Evolutionary conservation across 2,113 vertebrate species (phyloP).

Genomic region (Rhombomys opimus): DNA sequence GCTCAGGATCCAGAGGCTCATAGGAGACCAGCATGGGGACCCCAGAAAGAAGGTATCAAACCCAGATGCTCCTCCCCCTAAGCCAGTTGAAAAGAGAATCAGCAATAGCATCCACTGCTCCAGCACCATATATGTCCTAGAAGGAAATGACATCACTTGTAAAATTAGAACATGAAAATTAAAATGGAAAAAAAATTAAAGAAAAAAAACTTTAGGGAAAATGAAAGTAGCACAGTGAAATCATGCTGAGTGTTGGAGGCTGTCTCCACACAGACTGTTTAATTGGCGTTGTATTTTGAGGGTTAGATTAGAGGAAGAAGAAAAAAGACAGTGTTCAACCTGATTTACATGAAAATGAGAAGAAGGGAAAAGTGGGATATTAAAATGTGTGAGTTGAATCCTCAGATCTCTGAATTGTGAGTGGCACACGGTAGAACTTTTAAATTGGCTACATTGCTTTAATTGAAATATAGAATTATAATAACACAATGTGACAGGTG

Average conservation of each 20-base stretch:
- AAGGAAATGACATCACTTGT: not conserved
- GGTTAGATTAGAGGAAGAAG: constrained; percentile 76
- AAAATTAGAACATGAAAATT: constrained; percentile 61
- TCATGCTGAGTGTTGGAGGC: constrained; percentile 58
- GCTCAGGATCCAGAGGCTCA: not conserved
- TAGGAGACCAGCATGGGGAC: not conserved
- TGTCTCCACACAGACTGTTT: not conserved
- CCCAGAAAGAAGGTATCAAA: not conserved
- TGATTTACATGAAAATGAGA: constrained; percentile 83
- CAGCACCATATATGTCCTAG: not conserved
- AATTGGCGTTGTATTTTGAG: constrained; percentile 82
- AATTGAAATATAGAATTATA: constrained; percentile 75
- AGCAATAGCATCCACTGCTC: not conserved
- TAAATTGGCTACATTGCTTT: constrained; percentile 70
- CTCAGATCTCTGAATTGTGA: constrained; percentile 68
- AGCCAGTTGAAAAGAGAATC: not conserved
- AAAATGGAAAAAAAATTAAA: not conserved
- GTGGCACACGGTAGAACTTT: constrained; percentile 62
- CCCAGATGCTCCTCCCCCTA: not conserved
- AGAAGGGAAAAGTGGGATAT: constrained; percentile 60
- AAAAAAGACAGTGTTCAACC: constrained; percentile 75
- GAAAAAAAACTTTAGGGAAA: constrained; percentile 49
- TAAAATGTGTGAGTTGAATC: constrained; percentile 70
- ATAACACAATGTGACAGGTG: constrained; percentile 71
- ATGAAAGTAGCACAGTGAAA: constrained; percentile 56